phyloP scores from a whole-genome alignment of 2,113 vertebrate genomes.

The Ariopsis seemanni region DNA sequence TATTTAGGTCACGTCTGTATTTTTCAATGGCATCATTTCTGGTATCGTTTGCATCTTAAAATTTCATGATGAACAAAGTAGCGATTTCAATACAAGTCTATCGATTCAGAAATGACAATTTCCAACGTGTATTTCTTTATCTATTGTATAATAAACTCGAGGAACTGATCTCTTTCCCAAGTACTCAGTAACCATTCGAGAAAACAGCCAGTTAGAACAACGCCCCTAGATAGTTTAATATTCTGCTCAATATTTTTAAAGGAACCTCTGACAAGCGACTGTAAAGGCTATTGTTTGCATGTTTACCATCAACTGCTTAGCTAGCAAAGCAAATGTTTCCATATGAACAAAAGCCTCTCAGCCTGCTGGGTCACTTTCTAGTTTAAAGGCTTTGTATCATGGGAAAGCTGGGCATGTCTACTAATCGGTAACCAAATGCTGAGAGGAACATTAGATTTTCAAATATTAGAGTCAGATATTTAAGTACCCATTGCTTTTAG shows the following conservation, averaged over 20 bases:
- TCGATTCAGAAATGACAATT: background rate
- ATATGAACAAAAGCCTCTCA: background rate
- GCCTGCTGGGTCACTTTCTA: no score
- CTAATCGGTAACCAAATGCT: background rate
- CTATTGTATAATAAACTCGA: background rate
- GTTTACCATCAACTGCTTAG: background rate
- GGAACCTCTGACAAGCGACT: background rate
- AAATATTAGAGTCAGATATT: background rate
- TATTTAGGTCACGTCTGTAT: background rate
- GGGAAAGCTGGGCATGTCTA: no score
- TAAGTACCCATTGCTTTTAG: background rate
- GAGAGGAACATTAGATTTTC: background rate
- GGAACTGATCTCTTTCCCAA: background rate
- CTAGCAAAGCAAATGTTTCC: background rate
- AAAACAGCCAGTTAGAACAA: no score
- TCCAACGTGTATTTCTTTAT: background rate
- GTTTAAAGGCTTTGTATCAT: no score
- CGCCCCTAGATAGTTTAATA: no score
- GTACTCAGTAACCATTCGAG: background rate
- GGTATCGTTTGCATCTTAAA: background rate
- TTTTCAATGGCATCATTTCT: background rate
- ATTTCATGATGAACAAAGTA: background rate
- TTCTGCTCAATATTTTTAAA: background rate
- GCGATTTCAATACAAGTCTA: background rate
- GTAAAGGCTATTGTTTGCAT: background rate